Conservation (phyloP, 2,113 vertebrate species). For the Cavia porcellus region DNA sequence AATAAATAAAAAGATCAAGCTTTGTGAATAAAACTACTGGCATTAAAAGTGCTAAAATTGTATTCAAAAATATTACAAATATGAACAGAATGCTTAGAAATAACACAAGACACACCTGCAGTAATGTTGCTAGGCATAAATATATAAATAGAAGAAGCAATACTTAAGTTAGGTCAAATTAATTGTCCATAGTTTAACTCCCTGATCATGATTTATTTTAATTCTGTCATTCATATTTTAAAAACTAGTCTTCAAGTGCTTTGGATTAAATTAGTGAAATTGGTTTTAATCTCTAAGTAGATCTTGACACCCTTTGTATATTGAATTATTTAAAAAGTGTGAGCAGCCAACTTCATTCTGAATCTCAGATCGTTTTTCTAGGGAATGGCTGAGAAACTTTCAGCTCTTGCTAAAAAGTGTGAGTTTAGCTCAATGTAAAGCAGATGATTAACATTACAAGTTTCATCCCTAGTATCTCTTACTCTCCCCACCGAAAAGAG, state of each 20-base stretch:
- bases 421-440: not conserved
- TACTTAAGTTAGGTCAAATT: not conserved
- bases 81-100: not conserved
- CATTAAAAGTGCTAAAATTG: not conserved
- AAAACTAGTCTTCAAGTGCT: slow-evolving; percentile 17
- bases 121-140: not conserved
- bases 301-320: not conserved
- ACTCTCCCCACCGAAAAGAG: not conserved
- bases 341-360: not conserved
- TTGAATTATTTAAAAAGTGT: not conserved
- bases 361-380: not conserved
- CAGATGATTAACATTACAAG: too few species aligned
- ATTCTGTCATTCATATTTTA: not conserved
- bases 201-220: not conserved
- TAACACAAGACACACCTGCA: not conserved
- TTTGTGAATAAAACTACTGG: not conserved
- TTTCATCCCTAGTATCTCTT: not conserved
- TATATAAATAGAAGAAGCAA: not conserved
- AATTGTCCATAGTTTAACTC: slow-evolving; percentile 40
- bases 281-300: slow-evolving; percentile 42
- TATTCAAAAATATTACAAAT: not conserved
- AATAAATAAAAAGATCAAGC: not conserved
- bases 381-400: not conserved
- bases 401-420: not conserved
- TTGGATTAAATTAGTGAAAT: slow-evolving; percentile 4